Conservation (phyloP, 2,797 vertebrate genomes). For the Tolypeutes matacus region DNA sequence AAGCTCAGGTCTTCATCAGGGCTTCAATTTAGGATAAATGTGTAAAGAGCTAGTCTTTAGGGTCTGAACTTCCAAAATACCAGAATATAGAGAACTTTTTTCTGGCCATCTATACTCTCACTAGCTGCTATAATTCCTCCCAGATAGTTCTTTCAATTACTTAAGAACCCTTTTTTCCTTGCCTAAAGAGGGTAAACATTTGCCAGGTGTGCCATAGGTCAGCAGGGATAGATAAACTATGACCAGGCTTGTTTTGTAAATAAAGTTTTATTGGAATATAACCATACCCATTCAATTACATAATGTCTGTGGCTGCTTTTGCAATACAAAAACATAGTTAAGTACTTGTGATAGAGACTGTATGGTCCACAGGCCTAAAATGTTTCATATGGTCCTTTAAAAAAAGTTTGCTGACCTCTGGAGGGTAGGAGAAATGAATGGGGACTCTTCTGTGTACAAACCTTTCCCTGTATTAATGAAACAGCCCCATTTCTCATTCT, state of each 20-base stretch:
- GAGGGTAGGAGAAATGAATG: background rate
- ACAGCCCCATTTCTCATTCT: background rate
- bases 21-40: background rate
- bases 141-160: background rate
- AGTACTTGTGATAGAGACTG: background rate
- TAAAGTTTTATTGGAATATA: too few relatives aligned
- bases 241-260: background rate
- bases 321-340: too few relatives aligned
- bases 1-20: background rate
- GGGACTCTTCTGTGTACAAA: background rate
- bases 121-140: background rate
- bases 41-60: background rate
- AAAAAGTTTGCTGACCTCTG: background rate
- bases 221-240: background rate
- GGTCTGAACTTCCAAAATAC: background rate
- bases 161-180: background rate
- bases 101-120: background rate
- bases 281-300: background rate
- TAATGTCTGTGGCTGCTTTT: too few relatives aligned
- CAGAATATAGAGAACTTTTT: too few relatives aligned
- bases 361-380: background rate
- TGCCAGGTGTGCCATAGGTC: background rate
- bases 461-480: background rate
- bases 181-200: background rate
- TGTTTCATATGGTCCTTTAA: background rate